These are phyloP conservation scores for Hoplostethus mediterraneus DNA, from an alignment of 2,797 vertebrate species.

Conservation along the genomic window DNA sequence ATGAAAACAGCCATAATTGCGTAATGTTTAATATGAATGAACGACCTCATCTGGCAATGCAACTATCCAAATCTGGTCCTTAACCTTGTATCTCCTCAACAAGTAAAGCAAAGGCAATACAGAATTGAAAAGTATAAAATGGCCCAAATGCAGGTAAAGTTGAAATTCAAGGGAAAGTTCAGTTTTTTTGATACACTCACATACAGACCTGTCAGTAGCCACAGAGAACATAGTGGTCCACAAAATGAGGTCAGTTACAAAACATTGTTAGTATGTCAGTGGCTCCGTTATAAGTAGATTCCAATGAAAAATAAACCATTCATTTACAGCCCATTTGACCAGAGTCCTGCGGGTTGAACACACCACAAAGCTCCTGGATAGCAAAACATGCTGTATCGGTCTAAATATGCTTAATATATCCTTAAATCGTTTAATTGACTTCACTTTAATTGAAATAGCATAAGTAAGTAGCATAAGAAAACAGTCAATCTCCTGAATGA, in stretches of 20 bases:
- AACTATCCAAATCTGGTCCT: neutral
- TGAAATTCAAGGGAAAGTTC: neutral
- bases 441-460: no score
- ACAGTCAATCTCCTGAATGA: no score
- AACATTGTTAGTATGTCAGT: neutral
- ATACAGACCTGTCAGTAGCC: neutral
- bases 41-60: constrained; percentile 22
- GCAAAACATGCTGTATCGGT: no score
- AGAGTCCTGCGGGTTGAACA: no score
- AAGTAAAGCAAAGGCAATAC: neutral
- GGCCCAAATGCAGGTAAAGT: constrained; percentile 18
- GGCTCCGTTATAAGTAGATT: no score
- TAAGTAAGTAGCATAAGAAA: no score
- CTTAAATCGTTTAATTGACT: no score
- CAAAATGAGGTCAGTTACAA: neutral
- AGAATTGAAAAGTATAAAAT: constrained; percentile 1
- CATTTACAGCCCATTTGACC: neutral
- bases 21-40: neutral
- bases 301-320: neutral
- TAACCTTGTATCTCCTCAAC: no score
- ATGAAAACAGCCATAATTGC: no score
- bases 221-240: neutral
- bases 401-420: no score
- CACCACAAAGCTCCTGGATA: no score
- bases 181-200: neutral